phyloP scores from a whole-genome alignment of 2,113 vertebrate species.

The Corapipo altera region DNA sequence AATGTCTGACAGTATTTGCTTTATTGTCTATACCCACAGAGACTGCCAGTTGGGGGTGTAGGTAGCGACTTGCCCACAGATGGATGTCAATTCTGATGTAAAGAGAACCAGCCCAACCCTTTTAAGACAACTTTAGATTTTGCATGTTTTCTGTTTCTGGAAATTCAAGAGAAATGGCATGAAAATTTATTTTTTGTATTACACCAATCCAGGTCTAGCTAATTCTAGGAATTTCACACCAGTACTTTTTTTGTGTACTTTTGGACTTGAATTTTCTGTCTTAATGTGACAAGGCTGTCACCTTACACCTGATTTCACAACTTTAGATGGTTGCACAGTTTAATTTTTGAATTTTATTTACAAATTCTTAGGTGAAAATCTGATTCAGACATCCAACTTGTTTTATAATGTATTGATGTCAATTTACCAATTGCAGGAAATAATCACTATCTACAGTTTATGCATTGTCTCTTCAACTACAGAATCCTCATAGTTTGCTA shows the following conservation, averaged over 20 bases:
- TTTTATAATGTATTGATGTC: neutral
- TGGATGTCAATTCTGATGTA: neutral
- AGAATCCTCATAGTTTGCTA: neutral
- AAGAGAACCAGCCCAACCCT: neutral
- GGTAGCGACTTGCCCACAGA: neutral
- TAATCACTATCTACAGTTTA: neutral
- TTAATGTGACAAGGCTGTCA: neutral
- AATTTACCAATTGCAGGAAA: neutral
- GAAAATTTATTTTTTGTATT: neutral
- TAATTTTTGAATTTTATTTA: neutral
- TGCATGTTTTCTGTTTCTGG: neutral
- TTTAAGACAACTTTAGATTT: neutral
- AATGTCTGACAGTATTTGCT: neutral
- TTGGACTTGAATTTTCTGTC: neutral
- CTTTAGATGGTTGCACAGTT: neutral
- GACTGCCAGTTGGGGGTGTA: neutral
- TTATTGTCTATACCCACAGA: neutral
- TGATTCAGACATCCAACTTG: neutral
- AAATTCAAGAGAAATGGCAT: neutral
- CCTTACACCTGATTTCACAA: neutral
- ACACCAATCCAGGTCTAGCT: neutral
- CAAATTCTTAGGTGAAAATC: neutral
- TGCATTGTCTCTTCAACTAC: neutral
- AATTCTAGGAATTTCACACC: neutral
- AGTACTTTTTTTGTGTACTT: neutral